A percentile compares a stretch with the other conserved stretches of the same genome.
phyloP scores from a whole-genome alignment of 2,797 vertebrate genomes.

The Dipus sagitta region DNA sequence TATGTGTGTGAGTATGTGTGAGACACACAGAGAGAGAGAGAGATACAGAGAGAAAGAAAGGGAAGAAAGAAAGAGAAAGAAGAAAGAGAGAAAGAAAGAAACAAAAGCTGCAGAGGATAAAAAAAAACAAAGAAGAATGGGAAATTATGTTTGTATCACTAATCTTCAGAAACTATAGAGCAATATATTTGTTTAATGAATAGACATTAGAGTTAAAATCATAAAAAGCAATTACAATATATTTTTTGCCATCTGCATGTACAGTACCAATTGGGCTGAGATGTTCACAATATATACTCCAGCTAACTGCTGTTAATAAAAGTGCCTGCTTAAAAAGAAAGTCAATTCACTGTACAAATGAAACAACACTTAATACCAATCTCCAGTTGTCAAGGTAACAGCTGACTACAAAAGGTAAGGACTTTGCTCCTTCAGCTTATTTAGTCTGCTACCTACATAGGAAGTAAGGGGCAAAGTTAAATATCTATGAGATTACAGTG shows the following conservation, averaged over 20 bases:
- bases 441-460: conserved; percentile 43
- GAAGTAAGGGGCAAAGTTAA: background rate
- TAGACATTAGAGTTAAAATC: conserved; percentile 68
- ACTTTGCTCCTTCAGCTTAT: conserved; percentile 62
- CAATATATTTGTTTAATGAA: conserved; percentile 65
- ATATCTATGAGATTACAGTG: conserved; percentile 60
- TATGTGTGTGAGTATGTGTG: too few relatives aligned
- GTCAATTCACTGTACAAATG: conserved; percentile 72
- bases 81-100: background rate
- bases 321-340: conserved; percentile 66
- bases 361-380: conserved; percentile 79
- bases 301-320: conserved; percentile 76
- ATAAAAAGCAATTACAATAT: conserved; percentile 75
- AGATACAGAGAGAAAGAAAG: background rate
- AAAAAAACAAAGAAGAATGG: conserved; percentile 27
- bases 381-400: conserved; percentile 79
- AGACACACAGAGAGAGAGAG: too few relatives aligned
- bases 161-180: conserved; percentile 59
- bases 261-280: background rate
- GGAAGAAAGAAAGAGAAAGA: background rate
- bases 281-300: conserved; percentile 71
- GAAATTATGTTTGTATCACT: conserved; percentile 48
- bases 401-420: conserved; percentile 23
- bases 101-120: conserved; percentile 8
- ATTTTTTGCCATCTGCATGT: conserved; percentile 65